A percentile compares a stretch with the other conserved stretches of the same genome.
Evolutionary conservation across 2,113 vertebrate genomes (phyloP).

Genomic region (Tringa solitaria): DNA sequence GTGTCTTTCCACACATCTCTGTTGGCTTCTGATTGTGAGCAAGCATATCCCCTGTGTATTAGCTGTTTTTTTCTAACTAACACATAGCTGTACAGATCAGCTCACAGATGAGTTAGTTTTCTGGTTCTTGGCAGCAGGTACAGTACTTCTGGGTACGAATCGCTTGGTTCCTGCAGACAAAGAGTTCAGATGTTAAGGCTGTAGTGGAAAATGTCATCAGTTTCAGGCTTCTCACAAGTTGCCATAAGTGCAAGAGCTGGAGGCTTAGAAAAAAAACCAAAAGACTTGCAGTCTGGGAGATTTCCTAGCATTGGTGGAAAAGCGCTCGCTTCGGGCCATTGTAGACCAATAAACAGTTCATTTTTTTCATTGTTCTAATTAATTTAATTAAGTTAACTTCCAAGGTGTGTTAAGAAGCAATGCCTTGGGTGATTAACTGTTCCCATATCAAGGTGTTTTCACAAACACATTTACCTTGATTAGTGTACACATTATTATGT

Average conservation of each 20-base stretch:
- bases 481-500: slow-evolving; percentile 87
- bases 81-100: neutral
- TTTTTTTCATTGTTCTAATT: slow-evolving; percentile 83
- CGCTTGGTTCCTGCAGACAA: slow-evolving; percentile 36
- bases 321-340: slow-evolving; percentile 69
- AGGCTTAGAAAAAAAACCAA: neutral
- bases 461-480: slow-evolving; percentile 87
- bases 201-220: neutral
- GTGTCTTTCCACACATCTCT: neutral
- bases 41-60: neutral
- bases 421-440: slow-evolving; percentile 86
- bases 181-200: slow-evolving; percentile 26
- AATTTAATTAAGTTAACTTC: slow-evolving; percentile 87
- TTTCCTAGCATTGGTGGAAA: slow-evolving; percentile 69
- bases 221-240: slow-evolving; percentile 30
- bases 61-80: neutral
- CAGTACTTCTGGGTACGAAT: neutral
- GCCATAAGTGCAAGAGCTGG: slow-evolving; percentile 32
- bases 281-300: slow-evolving; percentile 39
- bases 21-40: neutral
- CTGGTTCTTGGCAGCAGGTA: neutral
- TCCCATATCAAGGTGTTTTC: slow-evolving; percentile 86
- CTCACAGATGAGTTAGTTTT: neutral
- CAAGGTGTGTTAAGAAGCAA: slow-evolving; percentile 83
- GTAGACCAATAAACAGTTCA: slow-evolving; percentile 82